Evolutionary conservation across 2,888 invertebrate genomes (phyloP), one percentile per base, ranked within the genome.

Genomic region (Agriotes lineatus): DNA sequence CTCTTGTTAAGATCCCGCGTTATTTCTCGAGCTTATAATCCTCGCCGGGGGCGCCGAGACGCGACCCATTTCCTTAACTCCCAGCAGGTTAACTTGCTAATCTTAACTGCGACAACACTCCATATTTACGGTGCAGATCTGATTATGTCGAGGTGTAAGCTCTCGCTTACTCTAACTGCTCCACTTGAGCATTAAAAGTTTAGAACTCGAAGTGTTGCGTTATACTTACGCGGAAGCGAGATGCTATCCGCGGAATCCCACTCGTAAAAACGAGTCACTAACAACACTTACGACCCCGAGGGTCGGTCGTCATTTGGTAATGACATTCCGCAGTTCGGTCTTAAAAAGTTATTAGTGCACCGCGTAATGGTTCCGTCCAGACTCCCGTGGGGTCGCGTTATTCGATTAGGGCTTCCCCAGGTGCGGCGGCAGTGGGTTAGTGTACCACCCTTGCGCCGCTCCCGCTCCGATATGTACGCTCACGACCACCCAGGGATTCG

Each of bases 401-500:
- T 80, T 80, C 77, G 80, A 80, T 80, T 80, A 80, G 76, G 67
- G 71, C 72, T 75, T 72, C 75, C 79, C 75, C 77, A 78, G 78
- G 80, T 78, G 72, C 71, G 72, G 69, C 45, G 70, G 64, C 70
- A 70, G 73, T 72, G 73, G 76, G 75, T 75, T 77, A 74, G 71
- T 76, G 74, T 72, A 74, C 71, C 74, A 72, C 70, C 67, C 67
- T 67, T 65, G 67, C 70, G 59, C 71, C 73, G 64, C 59, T 69
- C 73, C 66, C 68, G 68, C 71, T 75, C 72, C 69, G 61, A 73
- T 73, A 82, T 82, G 82, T 82, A 82, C 77, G 79, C 78, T 81
- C 80, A 83, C 82, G 81, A 81, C 79, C 79, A 77, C 76, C 82
- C 75, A 75, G 83, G 83, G 82, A 82, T 77, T 78, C 73, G 71